A percentile compares a stretch with the other conserved stretches of the same genome.
phyloP scores from a whole-genome alignment of 2,888 invertebrate genomes.

The Myopa tessellatipennis region DNA sequence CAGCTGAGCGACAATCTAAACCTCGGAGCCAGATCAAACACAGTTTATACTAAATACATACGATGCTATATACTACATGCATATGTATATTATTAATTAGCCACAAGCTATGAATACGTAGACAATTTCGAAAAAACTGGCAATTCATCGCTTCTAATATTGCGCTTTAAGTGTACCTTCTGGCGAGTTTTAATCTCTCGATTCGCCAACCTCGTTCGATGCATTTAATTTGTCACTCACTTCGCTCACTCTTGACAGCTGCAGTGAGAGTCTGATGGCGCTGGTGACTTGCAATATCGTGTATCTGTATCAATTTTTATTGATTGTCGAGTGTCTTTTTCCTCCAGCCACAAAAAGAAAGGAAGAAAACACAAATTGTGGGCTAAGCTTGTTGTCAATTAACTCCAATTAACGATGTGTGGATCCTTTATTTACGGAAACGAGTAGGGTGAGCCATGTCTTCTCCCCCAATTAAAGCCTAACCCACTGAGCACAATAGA shows the following conservation, averaged over 20 bases:
- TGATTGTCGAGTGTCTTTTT: background rate
- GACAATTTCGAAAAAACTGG: background rate
- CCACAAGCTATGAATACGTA: background rate
- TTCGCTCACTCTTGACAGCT: background rate
- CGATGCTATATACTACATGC: too few species aligned
- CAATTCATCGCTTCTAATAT: slow-evolving; percentile 17
- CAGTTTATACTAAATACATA: too few species aligned
- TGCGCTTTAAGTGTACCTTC: background rate
- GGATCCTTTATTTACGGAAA: background rate
- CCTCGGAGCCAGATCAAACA: too few species aligned
- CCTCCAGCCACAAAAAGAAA: background rate
- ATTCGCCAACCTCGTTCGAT: too few species aligned
- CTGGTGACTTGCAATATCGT: background rate
- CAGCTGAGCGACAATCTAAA: too few species aligned
- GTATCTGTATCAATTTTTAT: slow-evolving; percentile 15
- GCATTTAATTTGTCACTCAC: too few species aligned
- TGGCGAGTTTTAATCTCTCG: too few species aligned
- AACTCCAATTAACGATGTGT: slow-evolving; percentile 13
- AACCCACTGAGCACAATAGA: background rate
- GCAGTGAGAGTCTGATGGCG: background rate
- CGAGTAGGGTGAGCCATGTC: background rate
- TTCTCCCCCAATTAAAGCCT: background rate
- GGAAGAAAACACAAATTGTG: background rate
- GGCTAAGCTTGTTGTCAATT: slow-evolving; percentile 1
- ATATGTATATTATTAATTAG: background rate